Evolutionary conservation across 2,888 invertebrate genomes (phyloP), one percentile per base, ranked within the genome.

Genomic region (Cheilosia vernalis): DNA sequence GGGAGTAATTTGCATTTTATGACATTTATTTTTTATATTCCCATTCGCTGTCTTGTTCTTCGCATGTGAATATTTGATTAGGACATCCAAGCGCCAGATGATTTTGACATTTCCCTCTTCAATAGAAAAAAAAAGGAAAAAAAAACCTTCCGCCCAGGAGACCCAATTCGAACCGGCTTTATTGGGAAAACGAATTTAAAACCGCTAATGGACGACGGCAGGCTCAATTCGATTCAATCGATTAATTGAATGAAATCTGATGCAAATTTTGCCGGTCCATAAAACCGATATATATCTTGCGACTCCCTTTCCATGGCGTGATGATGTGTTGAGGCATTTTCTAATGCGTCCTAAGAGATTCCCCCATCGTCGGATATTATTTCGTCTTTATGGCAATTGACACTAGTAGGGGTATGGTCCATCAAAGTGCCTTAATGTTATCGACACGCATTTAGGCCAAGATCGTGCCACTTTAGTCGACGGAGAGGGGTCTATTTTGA

Each of bases 391-490:
- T 40, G 64, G 56, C 55, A 21, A 58, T 21, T 7, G 24, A 33
- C 21, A 4, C 24, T 13, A 5, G 33, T 1, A 9, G 33, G 40
- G 47, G 17, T 21, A 21, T 49, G 56, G 56, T 42, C 66, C 74
- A 76, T 66, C 40, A 69, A 61, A 69, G 67, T 77, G 63, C 55
- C 63, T 33, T 69, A 56, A 56, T 69, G 63, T 67, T 69, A 63
- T 55, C 56, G 69, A 51, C 42, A 74, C 81, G 66, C 66, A 81
- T 81, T 76, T 76, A 58, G 55, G 17, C 49, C 56, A 47, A 64
- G 76, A 69, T 76, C 63, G 49, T 76, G 61, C 58, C 37, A 37
- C 44, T 80, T 60, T 17, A 17, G 79, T 44, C 33, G 21, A 6
- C n/a, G 5, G 9, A 24, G 40, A 55, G 24, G 40, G 63, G 15